A percentile compares a stretch with the other conserved stretches of the same genome.
These are phyloP conservation scores for Cataglyphis hispanica DNA, from an alignment of 1,140 invertebrate species.

Conservation along the genomic window DNA sequence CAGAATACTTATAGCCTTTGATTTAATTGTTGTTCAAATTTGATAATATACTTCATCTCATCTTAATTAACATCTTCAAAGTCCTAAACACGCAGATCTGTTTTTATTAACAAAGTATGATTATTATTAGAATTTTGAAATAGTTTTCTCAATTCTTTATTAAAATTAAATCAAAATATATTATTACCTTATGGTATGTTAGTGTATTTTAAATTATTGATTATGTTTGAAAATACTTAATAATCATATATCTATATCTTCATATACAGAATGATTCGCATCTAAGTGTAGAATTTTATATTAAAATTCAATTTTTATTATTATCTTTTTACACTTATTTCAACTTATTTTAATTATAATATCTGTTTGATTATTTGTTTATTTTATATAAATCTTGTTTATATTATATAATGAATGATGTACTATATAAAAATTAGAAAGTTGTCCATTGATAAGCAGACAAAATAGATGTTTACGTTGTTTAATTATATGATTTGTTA, in stretches of 20 bases:
- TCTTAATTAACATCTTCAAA: neutral
- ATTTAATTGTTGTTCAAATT: neutral
- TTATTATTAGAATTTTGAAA: constrained; percentile 24
- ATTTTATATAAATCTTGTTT: neutral
- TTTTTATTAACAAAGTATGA: neutral
- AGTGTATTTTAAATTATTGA: neutral
- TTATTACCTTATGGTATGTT: neutral
- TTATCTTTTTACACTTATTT: neutral
- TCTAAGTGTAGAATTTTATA: neutral
- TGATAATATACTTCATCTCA: neutral
- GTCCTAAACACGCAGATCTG: neutral
- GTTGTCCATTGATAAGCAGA: neutral
- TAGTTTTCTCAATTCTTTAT: neutral
- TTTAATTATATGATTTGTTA: constrained; percentile 12
- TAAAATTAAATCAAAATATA: constrained; percentile 23
- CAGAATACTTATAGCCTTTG: neutral
- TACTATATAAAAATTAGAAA: neutral
- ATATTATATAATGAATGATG: neutral
- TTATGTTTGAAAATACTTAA: neutral
- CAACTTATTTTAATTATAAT: neutral
- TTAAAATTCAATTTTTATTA: neutral
- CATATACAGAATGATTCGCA: neutral
- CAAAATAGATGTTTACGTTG: neutral
- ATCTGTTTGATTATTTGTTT: neutral
- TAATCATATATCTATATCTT: neutral